Percentiles rank a stretch among this genome's conserved stretches.
Evolutionary conservation across 2,113 vertebrate genomes (phyloP).

Genomic region (Corythoichthys intestinalis): DNA sequence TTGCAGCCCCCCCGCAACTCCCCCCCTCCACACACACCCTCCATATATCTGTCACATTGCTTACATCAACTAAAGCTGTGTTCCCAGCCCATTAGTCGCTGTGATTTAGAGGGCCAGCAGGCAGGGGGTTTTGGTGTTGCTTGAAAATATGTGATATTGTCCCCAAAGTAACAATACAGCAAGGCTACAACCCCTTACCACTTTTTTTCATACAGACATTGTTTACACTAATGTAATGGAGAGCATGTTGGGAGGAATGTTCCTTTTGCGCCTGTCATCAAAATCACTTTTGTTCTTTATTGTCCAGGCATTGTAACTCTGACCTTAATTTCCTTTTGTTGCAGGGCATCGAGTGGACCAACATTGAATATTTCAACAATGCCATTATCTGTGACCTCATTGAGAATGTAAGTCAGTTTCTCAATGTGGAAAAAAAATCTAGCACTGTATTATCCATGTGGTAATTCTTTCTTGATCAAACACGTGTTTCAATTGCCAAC

Average conservation of each 20-base stretch:
- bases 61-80: conserved; percentile 26
- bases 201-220: not conserved
- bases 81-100: conserved; percentile 27
- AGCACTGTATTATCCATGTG: not conserved
- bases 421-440: not conserved
- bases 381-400: conserved; percentile 97
- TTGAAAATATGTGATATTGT: conserved; percentile 8
- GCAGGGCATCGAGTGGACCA: conserved; percentile 96
- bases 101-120: not conserved
- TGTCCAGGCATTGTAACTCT: conserved; percentile 10
- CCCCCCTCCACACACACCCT: not conserved
- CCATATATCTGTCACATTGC: conserved; percentile 35
- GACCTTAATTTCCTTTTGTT: conserved; percentile 53
- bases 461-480: not conserved
- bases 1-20: not conserved
- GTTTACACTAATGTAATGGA: not conserved
- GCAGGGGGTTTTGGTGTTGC: not conserved
- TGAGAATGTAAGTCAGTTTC: conserved; percentile 88
- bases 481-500: not conserved
- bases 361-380: conserved; percentile 99
- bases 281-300: conserved; percentile 2
- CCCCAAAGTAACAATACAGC: not conserved
- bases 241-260: not conserved
- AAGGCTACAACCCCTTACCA: not conserved
- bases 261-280: not conserved